phyloP scores from a whole-genome alignment of 2,888 invertebrate genomes.

The Cepaea hortensis region DNA sequence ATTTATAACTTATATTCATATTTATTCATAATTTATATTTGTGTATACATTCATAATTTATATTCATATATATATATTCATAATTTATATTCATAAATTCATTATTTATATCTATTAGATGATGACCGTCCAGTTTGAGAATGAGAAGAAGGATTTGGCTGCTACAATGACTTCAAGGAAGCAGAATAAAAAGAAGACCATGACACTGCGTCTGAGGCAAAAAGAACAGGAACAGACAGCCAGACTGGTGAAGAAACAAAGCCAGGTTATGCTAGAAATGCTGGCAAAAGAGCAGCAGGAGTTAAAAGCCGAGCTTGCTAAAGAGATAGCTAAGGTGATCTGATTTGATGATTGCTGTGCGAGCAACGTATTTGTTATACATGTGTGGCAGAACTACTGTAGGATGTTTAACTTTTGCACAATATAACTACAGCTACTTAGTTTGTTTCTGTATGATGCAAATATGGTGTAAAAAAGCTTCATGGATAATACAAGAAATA shows the following conservation, averaged over 20 bases:
- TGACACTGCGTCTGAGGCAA: slow-evolving; percentile 93
- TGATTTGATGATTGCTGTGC: not conserved
- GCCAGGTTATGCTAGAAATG: slow-evolving; percentile 97
- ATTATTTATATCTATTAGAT: slow-evolving; percentile 53
- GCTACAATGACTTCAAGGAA: slow-evolving; percentile 93
- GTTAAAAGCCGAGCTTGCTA: slow-evolving; percentile 66
- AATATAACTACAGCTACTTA: too few species aligned
- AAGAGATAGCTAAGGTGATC: slow-evolving; percentile 25
- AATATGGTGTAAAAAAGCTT: too few species aligned
- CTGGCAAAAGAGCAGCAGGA: slow-evolving; percentile 95
- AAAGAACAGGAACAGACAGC: slow-evolving; percentile 96
- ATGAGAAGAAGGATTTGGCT: slow-evolving; percentile 93
- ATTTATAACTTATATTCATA: too few species aligned
- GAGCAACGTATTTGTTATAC: too few species aligned
- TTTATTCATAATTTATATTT: too few species aligned
- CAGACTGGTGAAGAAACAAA: slow-evolving; percentile 96
- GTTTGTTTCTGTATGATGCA: too few species aligned
- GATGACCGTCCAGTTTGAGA: slow-evolving; percentile 85
- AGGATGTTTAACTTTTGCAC: too few species aligned
- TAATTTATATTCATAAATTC: too few species aligned
- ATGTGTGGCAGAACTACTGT: too few species aligned
- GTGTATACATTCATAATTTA: too few species aligned
- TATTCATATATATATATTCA: too few species aligned
- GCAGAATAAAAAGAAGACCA: slow-evolving; percentile 92
- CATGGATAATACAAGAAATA: too few species aligned